Evolutionary conservation across 2,797 vertebrate species (phyloP), one percentile per base, ranked within the genome.

Genomic region (Tokudaia muenninki): DNA sequence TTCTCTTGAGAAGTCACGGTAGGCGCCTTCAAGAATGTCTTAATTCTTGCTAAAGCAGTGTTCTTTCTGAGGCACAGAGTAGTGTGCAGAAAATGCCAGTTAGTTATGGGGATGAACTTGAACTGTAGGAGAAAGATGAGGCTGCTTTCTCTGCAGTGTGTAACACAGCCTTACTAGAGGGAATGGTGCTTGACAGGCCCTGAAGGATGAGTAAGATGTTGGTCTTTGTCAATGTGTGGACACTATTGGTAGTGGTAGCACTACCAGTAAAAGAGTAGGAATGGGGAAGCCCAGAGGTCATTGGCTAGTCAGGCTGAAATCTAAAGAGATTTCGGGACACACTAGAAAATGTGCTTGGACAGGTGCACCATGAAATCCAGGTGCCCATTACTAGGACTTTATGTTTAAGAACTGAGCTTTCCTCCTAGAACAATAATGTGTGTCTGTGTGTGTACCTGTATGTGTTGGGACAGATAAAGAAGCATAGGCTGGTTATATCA

Each of bases 1-100:
- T 82, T 96, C 29, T 95, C 17, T 95, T 94, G 79, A 94, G 77
- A 96, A 95, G 72, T 50, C 29, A 52, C 9, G 41, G 14, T 50
- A 70, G 61, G 31, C 8, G 22, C 52, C 29, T 63, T 41, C 31
- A 16, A 26, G 34, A 87, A 70, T 95, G 61, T 72, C 41, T 75
- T 6, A 57, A 3, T 72, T 37, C 74, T 70, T 77, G 61, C 16
- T 21, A 70, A 91, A 61, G 26, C 37, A 55, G 4, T 82, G 19
- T 78, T 92, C 50, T 94, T 96, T 90, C 90, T 57, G 26, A 44
- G 67, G 3, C 50, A 8, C 6, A 52, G 50, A 11, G 44, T 31
- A 37, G 16, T 77, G 12, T 75, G 19, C 57, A 34, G 44, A 59
- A 50, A 77, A 50, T 65, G 7, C 17, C 31, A 55, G 55, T 86